Conservation (phyloP, 2,113 vertebrate species). For the Atractosteus spatula region DNA sequence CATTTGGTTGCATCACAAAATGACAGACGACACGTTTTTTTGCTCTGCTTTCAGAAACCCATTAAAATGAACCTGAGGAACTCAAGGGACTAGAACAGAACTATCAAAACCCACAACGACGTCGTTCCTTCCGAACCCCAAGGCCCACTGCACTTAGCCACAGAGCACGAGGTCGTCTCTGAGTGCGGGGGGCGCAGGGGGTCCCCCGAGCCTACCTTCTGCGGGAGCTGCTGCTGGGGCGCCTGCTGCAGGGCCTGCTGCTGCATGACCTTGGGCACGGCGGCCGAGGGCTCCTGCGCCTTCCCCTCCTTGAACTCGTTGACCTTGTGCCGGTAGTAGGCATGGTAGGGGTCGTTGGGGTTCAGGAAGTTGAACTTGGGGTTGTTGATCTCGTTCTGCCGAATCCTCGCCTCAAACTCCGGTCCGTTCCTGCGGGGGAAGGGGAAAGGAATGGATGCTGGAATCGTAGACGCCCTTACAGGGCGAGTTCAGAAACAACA, state of each 20-base stretch:
- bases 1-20: too few species aligned
- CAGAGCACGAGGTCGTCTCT: too few species aligned
- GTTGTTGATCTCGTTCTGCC: conserved; percentile 98
- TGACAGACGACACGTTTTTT: too few species aligned
- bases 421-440: conserved; percentile 80
- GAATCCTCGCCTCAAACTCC: conserved; percentile 96
- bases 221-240: conserved; percentile 83
- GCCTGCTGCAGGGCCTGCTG: conserved; percentile 73
- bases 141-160: too few species aligned
- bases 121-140: too few species aligned
- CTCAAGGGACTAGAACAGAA: too few species aligned
- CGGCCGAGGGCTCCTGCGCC: conserved; percentile 91
- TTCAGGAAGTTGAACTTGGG: conserved; percentile 98
- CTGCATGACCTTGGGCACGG: conserved; percentile 97
- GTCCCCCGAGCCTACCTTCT: conserved; percentile 72
- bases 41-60: too few species aligned
- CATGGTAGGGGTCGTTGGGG: conserved; percentile 95
- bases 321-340: conserved; percentile 98
- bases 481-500: too few species aligned
- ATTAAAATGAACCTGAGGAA: too few species aligned
- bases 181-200: too few species aligned
- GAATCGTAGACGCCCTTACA: too few species aligned
- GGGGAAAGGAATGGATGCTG: background rate
- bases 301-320: conserved; percentile 98
- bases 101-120: too few species aligned